phyloP scores from a whole-genome alignment of 2,888 invertebrate species.

The Machimus rusticus region DNA sequence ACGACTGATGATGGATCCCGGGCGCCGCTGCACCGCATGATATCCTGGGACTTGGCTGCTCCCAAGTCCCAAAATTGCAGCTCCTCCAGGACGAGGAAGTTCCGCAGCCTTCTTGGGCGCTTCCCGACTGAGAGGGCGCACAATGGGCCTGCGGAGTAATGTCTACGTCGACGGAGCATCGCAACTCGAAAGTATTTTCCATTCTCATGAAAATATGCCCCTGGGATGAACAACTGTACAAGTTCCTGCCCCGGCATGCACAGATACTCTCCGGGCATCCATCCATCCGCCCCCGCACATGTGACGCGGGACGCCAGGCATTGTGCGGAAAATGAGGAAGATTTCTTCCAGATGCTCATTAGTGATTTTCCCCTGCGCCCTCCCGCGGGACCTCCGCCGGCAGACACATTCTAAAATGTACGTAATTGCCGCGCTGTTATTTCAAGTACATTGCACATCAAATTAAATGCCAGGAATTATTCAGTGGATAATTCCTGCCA shows the following conservation, averaged over 20 bases:
- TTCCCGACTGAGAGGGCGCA: not conserved
- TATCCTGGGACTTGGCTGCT: not conserved
- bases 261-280: not conserved
- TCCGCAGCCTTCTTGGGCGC: not conserved
- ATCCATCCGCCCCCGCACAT: not conserved
- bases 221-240: not conserved
- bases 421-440: slow-evolving; percentile 20
- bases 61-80: not conserved
- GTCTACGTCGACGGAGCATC: not conserved
- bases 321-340: slow-evolving; percentile 14
- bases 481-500: slow-evolving; percentile 2
- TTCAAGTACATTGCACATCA: slow-evolving; percentile 10
- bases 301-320: not conserved
- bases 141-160: not conserved
- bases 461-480: slow-evolving; percentile 14
- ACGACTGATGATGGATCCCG: not conserved
- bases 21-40: not conserved
- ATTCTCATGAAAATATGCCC: slow-evolving; percentile 17
- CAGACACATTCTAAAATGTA: slow-evolving; percentile 20
- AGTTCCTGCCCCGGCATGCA: not conserved
- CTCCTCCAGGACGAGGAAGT: not conserved
- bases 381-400: not conserved
- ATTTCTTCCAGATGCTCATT: slow-evolving; percentile 30
- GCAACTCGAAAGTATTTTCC: slow-evolving; percentile 8
- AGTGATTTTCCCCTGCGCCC: slow-evolving; percentile 1